Evolutionary conservation across 2,113 vertebrate genomes (phyloP).

Genomic region (Neogale vison): DNA sequence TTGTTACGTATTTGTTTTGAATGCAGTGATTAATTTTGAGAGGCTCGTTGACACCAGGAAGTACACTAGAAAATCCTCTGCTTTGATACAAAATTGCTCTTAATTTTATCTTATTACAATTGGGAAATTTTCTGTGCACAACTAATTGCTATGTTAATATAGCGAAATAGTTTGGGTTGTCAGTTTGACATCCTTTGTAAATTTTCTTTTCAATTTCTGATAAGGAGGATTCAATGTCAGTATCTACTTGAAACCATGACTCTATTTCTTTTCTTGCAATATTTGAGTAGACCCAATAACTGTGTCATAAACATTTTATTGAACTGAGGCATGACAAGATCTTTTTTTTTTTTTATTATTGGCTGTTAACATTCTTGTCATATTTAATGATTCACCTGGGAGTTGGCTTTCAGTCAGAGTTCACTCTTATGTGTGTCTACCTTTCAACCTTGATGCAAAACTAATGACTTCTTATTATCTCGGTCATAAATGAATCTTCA

Average conservation of each 20-base stretch:
- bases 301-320: constrained; percentile 76
- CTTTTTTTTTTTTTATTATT: constrained; percentile 62
- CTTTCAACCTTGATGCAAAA: constrained; percentile 80
- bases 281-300: constrained; percentile 66
- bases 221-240: constrained; percentile 65
- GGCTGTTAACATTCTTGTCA: constrained; percentile 66
- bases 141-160: neutral
- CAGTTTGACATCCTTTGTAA: neutral
- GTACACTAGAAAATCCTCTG: neutral
- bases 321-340: constrained; percentile 68
- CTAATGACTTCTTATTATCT: constrained; percentile 75
- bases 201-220: neutral
- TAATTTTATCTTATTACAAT: neutral
- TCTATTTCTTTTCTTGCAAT: constrained; percentile 49
- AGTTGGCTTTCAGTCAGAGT: constrained; percentile 74
- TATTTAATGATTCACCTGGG: constrained; percentile 70
- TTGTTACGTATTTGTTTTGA: neutral
- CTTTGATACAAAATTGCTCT: neutral
- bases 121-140: neutral
- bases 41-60: neutral
- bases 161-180: neutral
- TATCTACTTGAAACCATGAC: constrained; percentile 50
- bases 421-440: constrained; percentile 70
- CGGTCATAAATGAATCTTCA: constrained; percentile 71
- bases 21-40: neutral